phyloP scores from a whole-genome alignment of 1,140 invertebrate genomes.

The Vanessa atalanta region DNA sequence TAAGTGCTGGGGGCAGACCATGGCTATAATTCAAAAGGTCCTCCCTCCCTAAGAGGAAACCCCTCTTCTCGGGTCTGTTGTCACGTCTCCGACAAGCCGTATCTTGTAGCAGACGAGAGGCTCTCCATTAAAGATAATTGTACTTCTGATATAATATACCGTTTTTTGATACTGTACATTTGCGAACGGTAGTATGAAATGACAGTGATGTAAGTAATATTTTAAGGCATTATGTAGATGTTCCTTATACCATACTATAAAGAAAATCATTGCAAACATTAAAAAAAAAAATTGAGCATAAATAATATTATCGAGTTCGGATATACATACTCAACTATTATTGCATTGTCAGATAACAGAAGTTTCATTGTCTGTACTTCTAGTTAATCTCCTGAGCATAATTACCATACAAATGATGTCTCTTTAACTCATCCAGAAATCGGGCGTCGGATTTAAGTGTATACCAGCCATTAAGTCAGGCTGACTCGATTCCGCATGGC shows the following conservation, averaged over 20 bases:
- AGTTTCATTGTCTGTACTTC: neutral
- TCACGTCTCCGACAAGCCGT: slow-evolving; percentile 54
- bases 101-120: slow-evolving; percentile 41
- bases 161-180: slow-evolving; percentile 25
- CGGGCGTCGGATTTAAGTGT: slow-evolving; percentile 7
- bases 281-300: neutral
- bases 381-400: slow-evolving; percentile 9
- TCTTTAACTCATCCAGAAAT: slow-evolving; percentile 4
- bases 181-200: slow-evolving; percentile 13
- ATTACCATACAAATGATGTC: slow-evolving; percentile 13
- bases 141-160: slow-evolving; percentile 32
- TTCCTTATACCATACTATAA: neutral
- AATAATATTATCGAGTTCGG: neutral
- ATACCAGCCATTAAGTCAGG: slow-evolving; percentile 1
- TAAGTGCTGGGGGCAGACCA: slow-evolving; percentile 52
- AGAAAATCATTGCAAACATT: neutral
- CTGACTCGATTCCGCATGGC: slow-evolving; percentile 10
- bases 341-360: neutral
- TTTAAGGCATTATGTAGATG: neutral
- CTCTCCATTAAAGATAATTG: slow-evolving; percentile 45
- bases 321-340: neutral
- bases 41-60: slow-evolving; percentile 42
- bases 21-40: slow-evolving; percentile 53
- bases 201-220: slow-evolving; percentile 2
- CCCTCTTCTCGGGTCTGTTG: slow-evolving; percentile 47